Conservation (phyloP, 2,888 invertebrate genomes). For the Druceiella hillmani region DNA sequence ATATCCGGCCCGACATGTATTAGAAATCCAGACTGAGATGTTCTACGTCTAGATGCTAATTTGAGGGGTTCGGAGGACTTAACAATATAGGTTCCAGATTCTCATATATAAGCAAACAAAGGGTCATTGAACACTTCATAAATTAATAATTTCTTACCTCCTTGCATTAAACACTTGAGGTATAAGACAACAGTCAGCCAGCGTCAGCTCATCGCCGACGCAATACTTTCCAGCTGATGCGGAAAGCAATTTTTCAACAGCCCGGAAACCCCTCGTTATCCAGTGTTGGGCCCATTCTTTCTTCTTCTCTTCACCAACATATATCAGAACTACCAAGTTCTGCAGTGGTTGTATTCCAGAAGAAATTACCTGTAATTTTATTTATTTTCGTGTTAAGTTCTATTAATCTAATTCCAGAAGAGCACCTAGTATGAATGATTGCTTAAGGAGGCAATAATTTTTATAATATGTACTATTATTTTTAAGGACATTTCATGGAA, state of each 20-base stretch:
- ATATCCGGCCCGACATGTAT: too few relatives aligned
- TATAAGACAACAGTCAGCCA: conserved; percentile 93
- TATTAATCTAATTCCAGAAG: too few relatives aligned
- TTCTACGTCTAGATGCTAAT: too few relatives aligned
- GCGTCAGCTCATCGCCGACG: conserved; percentile 87
- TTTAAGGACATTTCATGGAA: too few relatives aligned
- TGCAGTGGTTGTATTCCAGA: conserved; percentile 96
- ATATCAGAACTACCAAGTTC: conserved; percentile 82
- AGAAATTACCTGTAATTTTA: conserved; percentile 60
- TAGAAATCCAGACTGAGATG: too few relatives aligned
- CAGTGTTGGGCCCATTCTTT: conserved; percentile 92
- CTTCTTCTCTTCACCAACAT: conserved; percentile 84
- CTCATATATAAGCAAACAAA: too few relatives aligned
- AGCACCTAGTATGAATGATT: conserved; percentile 1
- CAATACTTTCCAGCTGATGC: conserved; percentile 86
- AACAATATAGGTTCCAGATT: too few relatives aligned
- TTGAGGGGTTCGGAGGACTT: too few relatives aligned
- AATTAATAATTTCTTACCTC: conserved; percentile 49
- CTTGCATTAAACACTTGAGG: conserved; percentile 94
- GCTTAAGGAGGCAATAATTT: too few relatives aligned
- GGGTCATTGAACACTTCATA: neutral
- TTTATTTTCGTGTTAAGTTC: too few relatives aligned
- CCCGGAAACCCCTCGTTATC: conserved; percentile 86
- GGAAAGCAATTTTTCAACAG: conserved; percentile 81
- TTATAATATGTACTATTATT: too few relatives aligned